phyloP scores from a whole-genome alignment of 2,888 invertebrate genomes.

The Resseliella maxima region DNA sequence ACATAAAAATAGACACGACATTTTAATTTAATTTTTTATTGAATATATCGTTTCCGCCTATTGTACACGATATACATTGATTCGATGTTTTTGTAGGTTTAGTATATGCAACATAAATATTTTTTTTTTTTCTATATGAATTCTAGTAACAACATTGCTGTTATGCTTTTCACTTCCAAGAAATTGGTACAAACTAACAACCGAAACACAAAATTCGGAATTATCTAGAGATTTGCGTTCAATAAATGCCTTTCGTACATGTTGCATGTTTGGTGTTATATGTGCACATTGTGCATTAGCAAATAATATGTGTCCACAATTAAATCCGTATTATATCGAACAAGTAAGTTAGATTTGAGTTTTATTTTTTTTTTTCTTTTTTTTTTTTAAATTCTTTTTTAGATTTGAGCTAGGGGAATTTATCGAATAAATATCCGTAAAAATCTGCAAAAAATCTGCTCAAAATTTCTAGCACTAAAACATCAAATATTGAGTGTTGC shows the following conservation, averaged over 20 bases:
- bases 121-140: neutral
- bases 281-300: conserved; percentile 58
- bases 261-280: conserved; percentile 57
- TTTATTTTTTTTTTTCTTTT: neutral
- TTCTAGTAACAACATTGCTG: conserved; percentile 56
- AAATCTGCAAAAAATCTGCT: too few relatives aligned
- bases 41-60: too few relatives aligned
- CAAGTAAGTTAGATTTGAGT: conserved; percentile 55
- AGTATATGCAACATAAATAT: too few relatives aligned
- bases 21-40: too few relatives aligned
- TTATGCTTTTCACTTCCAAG: conserved; percentile 57
- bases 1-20: too few relatives aligned
- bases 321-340: conserved; percentile 58
- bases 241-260: conserved; percentile 57
- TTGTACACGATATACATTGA: too few relatives aligned
- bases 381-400: too few relatives aligned
- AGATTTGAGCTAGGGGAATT: too few relatives aligned
- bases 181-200: conserved; percentile 57
- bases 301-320: conserved; percentile 54
- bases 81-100: too few relatives aligned
- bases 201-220: conserved; percentile 46
- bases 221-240: conserved; percentile 57
- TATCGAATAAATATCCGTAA: too few relatives aligned
- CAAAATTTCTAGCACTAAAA: too few relatives aligned
- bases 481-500: too few relatives aligned